A percentile compares a stretch with the other conserved stretches of the same genome.
Conservation (phyloP, 2,888 invertebrate species). For the Acrobasis consociella region DNA sequence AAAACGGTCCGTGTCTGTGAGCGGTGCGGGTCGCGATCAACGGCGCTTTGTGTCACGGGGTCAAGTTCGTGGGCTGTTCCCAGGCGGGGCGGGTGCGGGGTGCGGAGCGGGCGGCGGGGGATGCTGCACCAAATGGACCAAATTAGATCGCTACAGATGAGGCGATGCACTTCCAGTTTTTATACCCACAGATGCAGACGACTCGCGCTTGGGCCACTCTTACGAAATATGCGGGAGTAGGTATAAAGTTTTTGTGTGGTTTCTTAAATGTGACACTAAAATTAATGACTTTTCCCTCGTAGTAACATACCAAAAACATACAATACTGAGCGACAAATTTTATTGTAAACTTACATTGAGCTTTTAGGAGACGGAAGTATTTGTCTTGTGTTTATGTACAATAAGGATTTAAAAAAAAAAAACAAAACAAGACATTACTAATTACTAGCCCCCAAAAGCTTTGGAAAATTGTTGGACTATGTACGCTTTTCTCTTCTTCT, state of each 20-base stretch:
- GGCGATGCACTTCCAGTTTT: neutral
- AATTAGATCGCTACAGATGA: conserved; percentile 8
- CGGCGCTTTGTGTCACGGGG: conserved; percentile 17
- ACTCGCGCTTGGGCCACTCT: neutral
- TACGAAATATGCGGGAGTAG: neutral
- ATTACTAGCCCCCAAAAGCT: too few species aligned
- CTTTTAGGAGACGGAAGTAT: too few species aligned
- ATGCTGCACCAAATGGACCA: conserved; percentile 8
- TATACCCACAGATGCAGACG: neutral
- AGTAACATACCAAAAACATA: too few species aligned
- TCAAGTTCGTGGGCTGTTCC: conserved; percentile 21
- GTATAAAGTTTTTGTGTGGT: neutral
- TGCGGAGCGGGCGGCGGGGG: neutral
- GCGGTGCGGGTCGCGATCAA: conserved; percentile 6
- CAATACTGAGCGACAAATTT: too few species aligned
- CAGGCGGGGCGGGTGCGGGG: conserved; percentile 8
- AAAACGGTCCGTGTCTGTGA: conserved; percentile 10
- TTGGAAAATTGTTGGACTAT: too few species aligned
- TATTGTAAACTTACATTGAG: too few species aligned
- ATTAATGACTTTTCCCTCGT: too few species aligned
- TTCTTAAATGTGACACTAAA: too few species aligned
- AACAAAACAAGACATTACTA: too few species aligned
- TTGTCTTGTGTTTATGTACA: too few species aligned
- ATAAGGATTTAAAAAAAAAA: too few species aligned
- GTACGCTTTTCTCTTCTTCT: too few species aligned